These are phyloP conservation scores for Ochotona princeps DNA, from an alignment of 2,113 vertebrate species.

Conservation along the genomic window DNA sequence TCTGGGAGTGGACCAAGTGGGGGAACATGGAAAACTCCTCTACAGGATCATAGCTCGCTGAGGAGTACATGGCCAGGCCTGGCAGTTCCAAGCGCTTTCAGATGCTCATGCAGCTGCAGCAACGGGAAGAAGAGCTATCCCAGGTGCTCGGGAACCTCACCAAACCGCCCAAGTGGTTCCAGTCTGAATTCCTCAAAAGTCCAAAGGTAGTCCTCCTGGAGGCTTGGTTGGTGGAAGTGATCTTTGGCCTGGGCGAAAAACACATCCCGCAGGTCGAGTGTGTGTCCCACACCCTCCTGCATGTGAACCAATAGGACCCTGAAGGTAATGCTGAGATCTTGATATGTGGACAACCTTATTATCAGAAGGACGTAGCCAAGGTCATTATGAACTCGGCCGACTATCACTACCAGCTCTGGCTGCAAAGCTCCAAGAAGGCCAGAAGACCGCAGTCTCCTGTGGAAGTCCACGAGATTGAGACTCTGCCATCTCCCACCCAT, in stretches of 20 bases:
- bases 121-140: background rate
- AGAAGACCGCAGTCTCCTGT: rapidly evolving
- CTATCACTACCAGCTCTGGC: background rate
- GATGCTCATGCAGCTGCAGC: background rate
- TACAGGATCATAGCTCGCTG: no score
- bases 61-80: no score
- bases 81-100: background rate
- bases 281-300: constrained; percentile 26
- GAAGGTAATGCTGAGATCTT: constrained; percentile 48
- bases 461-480: background rate
- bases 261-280: constrained; percentile 26
- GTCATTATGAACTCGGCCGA: constrained; percentile 43
- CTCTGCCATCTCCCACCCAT: rapidly evolving
- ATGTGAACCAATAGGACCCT: background rate
- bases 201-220: background rate
- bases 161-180: constrained; percentile 12
- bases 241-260: constrained; percentile 36
- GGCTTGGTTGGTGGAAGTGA: constrained; percentile 43
- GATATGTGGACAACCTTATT: constrained; percentile 37
- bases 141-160: background rate
- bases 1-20: no score
- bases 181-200: background rate
- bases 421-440: background rate
- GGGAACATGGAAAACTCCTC: no score
- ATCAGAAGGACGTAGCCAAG: constrained; percentile 37